Conservation (phyloP, 1,140 invertebrate genomes). For the Holotrichia oblita region DNA sequence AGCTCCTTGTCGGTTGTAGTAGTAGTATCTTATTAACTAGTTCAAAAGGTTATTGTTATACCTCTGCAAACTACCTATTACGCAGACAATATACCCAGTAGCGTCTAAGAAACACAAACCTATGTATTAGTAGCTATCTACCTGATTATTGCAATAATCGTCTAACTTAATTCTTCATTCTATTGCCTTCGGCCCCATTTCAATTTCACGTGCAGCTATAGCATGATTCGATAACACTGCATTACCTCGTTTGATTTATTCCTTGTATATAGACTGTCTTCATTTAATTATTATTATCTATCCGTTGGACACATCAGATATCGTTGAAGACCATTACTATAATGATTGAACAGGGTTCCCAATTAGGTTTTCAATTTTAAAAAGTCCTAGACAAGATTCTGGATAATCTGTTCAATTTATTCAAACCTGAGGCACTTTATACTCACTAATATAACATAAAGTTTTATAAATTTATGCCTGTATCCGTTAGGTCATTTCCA, state of each 20-base stretch:
- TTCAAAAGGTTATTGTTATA: too few relatives aligned
- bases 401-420: not conserved
- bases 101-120: too few relatives aligned
- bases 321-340: not conserved
- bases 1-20: too few relatives aligned
- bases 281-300: not conserved
- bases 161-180: too few relatives aligned
- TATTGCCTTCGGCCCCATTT: too few relatives aligned
- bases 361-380: not conserved
- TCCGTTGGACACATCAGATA: not conserved
- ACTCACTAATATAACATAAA: not conserved
- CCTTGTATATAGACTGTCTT: not conserved
- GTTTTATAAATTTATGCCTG: slow-evolving; percentile 4
- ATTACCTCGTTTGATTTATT: not conserved
- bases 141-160: too few relatives aligned
- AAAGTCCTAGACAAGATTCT: slow-evolving; percentile 1
- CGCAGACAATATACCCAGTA: too few relatives aligned
- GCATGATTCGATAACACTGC: too few relatives aligned
- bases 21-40: too few relatives aligned
- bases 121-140: too few relatives aligned
- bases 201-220: too few relatives aligned
- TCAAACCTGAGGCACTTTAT: not conserved
- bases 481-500: slow-evolving; percentile 25
- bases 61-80: too few relatives aligned
- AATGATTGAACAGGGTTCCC: not conserved